These are phyloP conservation scores for Pseudochromis fuscus DNA, from an alignment of 2,797 vertebrate species.

Conservation along the genomic window DNA sequence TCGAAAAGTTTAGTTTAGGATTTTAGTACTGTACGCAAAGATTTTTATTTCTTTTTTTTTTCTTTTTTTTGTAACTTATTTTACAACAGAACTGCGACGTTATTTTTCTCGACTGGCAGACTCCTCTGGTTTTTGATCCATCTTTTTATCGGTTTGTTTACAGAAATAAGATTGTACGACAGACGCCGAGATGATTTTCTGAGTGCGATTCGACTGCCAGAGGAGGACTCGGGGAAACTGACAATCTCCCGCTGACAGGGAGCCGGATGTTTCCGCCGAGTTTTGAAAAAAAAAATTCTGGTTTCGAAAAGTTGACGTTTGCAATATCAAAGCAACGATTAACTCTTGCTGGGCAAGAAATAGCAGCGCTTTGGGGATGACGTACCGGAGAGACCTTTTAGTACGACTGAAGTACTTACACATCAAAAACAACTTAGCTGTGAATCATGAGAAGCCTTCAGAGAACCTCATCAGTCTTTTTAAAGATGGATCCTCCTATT, in stretches of 20 bases:
- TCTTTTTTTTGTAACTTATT: constrained; percentile 93
- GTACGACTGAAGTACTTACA: constrained; percentile 43
- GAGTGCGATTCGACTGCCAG: constrained; percentile 34
- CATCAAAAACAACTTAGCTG: constrained; percentile 27
- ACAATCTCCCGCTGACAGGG: too few relatives aligned
- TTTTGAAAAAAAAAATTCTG: constrained; percentile 78
- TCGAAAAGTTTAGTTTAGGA: constrained; percentile 86
- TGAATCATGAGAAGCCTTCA: constrained; percentile 55
- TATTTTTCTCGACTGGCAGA: constrained; percentile 75
- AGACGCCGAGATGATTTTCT: constrained; percentile 57
- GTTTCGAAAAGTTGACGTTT: constrained; percentile 84
- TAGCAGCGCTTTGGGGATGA: constrained; percentile 47
- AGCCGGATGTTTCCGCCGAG: constrained; percentile 45
- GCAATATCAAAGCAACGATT: constrained; percentile 82
- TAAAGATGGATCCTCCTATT: not conserved
- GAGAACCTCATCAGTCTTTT: constrained; percentile 28
- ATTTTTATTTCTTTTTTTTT: constrained; percentile 80
- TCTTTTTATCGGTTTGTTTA: constrained; percentile 81
- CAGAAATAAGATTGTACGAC: constrained; percentile 86
- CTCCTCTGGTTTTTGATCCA: constrained; percentile 78
- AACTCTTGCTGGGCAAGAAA: constrained; percentile 83
- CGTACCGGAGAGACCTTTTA: constrained; percentile 59
- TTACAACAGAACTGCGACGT: constrained; percentile 86
- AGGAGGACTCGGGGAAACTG: constrained; percentile 45
- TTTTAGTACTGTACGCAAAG: constrained; percentile 90